Conservation (phyloP, 2,797 vertebrate genomes). For the Cynopterus sphinx region DNA sequence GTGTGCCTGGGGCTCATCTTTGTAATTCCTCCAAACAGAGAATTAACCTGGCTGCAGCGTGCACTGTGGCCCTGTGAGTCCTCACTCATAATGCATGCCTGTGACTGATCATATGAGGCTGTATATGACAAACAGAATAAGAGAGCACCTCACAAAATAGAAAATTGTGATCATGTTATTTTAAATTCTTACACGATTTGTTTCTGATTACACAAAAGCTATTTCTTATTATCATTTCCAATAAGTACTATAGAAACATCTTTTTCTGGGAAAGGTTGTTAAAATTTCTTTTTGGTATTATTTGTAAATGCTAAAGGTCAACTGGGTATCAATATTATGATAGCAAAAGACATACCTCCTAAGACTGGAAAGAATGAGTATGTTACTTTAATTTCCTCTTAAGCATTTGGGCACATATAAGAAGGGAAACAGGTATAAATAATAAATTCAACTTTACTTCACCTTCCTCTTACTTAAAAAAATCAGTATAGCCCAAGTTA, state of each 20-base stretch:
- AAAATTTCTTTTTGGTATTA: constrained; percentile 59
- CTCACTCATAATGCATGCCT: neutral
- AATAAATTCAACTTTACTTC: constrained; percentile 1
- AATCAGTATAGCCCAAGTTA: neutral
- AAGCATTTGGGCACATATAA: neutral
- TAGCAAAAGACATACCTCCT: neutral
- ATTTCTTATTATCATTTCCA: constrained; percentile 43
- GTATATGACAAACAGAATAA: neutral
- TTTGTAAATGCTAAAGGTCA: constrained; percentile 35
- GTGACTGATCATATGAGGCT: neutral
- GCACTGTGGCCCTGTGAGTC: neutral
- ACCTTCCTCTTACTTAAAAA: constrained; percentile 44
- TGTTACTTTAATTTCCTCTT: constrained; percentile 35
- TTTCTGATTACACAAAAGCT: constrained; percentile 1
- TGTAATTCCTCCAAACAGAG: neutral
- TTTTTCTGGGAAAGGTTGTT: constrained; percentile 18
- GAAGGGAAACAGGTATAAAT: neutral
- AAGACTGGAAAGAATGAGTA: neutral
- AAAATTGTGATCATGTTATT: neutral
- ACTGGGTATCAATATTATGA: neutral
- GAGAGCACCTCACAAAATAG: neutral
- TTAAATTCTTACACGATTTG: constrained; percentile 5
- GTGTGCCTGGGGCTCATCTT: neutral
- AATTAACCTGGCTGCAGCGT: neutral
- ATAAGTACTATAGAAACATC: neutral